phyloP scores from a whole-genome alignment of 1,140 invertebrate genomes.

The Onthophagus taurus region DNA sequence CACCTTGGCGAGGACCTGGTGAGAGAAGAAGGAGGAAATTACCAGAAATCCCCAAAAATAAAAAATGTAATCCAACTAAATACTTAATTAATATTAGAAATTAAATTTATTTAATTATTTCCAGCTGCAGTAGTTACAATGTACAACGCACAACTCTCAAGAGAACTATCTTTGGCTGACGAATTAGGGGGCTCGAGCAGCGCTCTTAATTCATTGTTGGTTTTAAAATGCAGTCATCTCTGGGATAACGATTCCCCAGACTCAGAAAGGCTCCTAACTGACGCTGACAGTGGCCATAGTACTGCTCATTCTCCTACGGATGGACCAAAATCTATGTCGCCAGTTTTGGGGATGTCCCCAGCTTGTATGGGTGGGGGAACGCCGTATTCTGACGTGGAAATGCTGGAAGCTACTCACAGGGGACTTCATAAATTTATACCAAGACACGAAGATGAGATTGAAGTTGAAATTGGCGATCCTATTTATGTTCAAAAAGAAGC shows the following conservation, averaged over 20 bases:
- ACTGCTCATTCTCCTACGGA: conserved; percentile 81
- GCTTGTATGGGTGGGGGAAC: conserved; percentile 51
- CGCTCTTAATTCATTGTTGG: conserved; percentile 52
- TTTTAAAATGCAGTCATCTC: conserved; percentile 65
- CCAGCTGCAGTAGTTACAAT: conserved; percentile 42
- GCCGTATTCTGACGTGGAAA: conserved; percentile 70
- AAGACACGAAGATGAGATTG: conserved; percentile 88
- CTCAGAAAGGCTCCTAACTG: conserved; percentile 66
- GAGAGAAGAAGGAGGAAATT: conserved; percentile 67
- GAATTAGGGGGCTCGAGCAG: conserved; percentile 46
- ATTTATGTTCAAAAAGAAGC: conserved; percentile 94
- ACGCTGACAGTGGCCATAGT: conserved; percentile 79
- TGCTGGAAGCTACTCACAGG: conserved; percentile 89
- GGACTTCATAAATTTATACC: conserved; percentile 93
- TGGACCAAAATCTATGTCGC: conserved; percentile 73
- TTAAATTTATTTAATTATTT: conserved; percentile 20
- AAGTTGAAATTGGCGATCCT: conserved; percentile 94
- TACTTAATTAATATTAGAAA: not conserved
- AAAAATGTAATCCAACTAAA: conserved; percentile 55
- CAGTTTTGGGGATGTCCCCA: conserved; percentile 42
- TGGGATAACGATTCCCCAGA: conserved; percentile 76
- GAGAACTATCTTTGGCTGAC: conserved; percentile 57
- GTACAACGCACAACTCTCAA: conserved; percentile 35
- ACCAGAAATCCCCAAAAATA: conserved; percentile 79
- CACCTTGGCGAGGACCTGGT: conserved; percentile 34